A percentile compares a stretch with the other conserved stretches of the same genome.
Evolutionary conservation across 2,888 invertebrate genomes (phyloP).

Genomic region (Tenthredo amoena): DNA sequence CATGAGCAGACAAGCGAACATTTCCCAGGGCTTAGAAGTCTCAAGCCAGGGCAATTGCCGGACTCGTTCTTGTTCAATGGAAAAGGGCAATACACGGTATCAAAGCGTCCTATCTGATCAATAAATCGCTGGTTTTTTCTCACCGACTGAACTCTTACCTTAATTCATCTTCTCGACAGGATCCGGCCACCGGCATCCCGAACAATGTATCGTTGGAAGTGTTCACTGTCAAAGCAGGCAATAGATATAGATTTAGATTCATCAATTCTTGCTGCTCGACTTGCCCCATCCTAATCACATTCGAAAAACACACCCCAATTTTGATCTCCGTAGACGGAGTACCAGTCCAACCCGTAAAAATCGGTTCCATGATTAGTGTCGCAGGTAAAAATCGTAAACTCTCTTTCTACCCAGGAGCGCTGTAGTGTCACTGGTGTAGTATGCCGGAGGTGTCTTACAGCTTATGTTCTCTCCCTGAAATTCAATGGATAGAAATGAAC

Average conservation of each 20-base stretch:
- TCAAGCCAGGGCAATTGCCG: constrained; percentile 89
- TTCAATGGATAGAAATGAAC: no score
- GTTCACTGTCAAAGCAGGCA: constrained; percentile 76
- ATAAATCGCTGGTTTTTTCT: not conserved
- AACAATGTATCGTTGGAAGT: constrained; percentile 66
- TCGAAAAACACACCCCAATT: constrained; percentile 80
- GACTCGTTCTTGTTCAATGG: constrained; percentile 92
- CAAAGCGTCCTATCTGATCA: not conserved
- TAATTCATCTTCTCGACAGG: constrained; percentile 57
- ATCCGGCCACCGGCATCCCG: constrained; percentile 61
- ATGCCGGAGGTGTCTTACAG: no score
- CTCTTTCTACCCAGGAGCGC: constrained; percentile 42
- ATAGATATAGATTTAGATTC: constrained; percentile 80
- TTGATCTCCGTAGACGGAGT: constrained; percentile 81
- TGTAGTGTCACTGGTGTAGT: not conserved
- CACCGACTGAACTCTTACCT: not conserved
- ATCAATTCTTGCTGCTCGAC: constrained; percentile 81
- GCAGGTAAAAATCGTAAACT: constrained; percentile 76
- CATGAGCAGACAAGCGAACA: constrained; percentile 90
- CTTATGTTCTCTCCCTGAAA: no score
- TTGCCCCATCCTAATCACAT: constrained; percentile 78
- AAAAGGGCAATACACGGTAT: constrained; percentile 87
- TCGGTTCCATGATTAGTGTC: constrained; percentile 77
- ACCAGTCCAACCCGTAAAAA: constrained; percentile 78
- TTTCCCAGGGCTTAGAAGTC: constrained; percentile 87